phyloP scores from a whole-genome alignment of 2,888 invertebrate species.

The Campaea margaritaria region DNA sequence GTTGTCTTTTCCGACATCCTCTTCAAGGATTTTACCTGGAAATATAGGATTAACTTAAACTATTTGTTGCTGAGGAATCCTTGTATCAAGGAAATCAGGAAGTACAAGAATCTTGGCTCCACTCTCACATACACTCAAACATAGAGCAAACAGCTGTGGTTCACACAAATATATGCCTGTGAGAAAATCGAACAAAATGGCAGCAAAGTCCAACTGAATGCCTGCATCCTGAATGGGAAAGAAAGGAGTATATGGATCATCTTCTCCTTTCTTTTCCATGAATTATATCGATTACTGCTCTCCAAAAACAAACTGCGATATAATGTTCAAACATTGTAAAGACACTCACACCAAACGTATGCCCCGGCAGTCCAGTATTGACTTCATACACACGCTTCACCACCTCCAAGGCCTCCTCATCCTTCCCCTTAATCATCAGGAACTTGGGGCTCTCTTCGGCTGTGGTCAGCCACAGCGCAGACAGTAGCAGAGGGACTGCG shows the following conservation, averaged over 20 bases:
- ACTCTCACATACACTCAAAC: too few species aligned
- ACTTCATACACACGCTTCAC: slow-evolving; percentile 61
- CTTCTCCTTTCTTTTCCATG: too few species aligned
- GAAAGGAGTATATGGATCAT: too few species aligned
- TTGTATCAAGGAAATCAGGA: too few species aligned
- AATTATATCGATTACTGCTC: too few species aligned
- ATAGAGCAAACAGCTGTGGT: too few species aligned
- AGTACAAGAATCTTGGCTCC: too few species aligned
- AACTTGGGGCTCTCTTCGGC: slow-evolving; percentile 93
- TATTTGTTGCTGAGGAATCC: neutral
- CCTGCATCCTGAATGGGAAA: too few species aligned
- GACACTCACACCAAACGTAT: slow-evolving; percentile 66
- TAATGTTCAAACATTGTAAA: neutral
- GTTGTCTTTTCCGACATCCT: slow-evolving; percentile 33
- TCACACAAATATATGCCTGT: too few species aligned
- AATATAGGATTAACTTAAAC: neutral
- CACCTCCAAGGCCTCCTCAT: slow-evolving; percentile 83
- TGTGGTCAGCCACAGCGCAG: slow-evolving; percentile 57
- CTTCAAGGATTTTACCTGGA: slow-evolving; percentile 67
- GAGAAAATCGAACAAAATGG: too few species aligned
- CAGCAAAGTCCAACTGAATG: too few species aligned
- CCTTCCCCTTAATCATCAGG: slow-evolving; percentile 86
- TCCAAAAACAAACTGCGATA: too few species aligned
- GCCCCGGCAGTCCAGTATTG: slow-evolving; percentile 60
- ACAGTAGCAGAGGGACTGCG: slow-evolving; percentile 85